A percentile compares a stretch with the other conserved stretches of the same genome.
Conservation (phyloP, 92 coral and sea anemone species). For the Paramuricea clavata region DNA sequence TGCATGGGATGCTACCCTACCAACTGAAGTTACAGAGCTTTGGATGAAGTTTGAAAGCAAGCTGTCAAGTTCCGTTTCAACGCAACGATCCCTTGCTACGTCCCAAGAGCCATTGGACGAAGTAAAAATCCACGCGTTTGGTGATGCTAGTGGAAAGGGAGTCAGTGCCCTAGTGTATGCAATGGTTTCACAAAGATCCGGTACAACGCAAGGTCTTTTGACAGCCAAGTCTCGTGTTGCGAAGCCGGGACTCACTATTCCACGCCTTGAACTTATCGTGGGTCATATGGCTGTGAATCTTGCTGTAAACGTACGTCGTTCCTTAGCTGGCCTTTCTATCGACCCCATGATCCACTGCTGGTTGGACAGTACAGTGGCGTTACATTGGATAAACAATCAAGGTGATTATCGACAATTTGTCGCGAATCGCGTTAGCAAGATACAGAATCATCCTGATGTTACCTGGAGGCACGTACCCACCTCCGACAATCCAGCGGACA, state of each 20-base stretch:
- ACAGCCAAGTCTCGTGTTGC: not conserved
- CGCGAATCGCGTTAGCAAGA: conserved; percentile 47
- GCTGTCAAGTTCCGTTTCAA: not conserved
- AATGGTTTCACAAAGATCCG: not conserved
- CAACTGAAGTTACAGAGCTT: not conserved
- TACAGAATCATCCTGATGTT: conserved; percentile 60
- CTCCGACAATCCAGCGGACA: conserved; percentile 46
- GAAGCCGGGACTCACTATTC: conserved; percentile 34
- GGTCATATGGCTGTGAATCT: conserved; percentile 64
- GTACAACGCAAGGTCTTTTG: not conserved
- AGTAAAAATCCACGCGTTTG: not conserved
- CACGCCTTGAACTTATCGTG: conserved; percentile 50
- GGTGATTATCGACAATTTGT: conserved; percentile 61
- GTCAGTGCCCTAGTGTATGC: not conserved
- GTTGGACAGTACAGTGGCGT: conserved; percentile 54
- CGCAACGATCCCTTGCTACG: not conserved
- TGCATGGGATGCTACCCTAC: conserved; percentile 9
- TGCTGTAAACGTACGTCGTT: conserved; percentile 39
- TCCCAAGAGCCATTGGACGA: not conserved
- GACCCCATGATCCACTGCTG: conserved; percentile 52
- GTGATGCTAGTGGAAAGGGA: not conserved
- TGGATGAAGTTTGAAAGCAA: not conserved
- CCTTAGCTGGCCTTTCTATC: conserved; percentile 45
- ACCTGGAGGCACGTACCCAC: conserved; percentile 58
- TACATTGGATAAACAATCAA: conserved; percentile 54